Evolutionary conservation across 2,888 invertebrate genomes (phyloP).

Genomic region (Lycophotia porphyrea): DNA sequence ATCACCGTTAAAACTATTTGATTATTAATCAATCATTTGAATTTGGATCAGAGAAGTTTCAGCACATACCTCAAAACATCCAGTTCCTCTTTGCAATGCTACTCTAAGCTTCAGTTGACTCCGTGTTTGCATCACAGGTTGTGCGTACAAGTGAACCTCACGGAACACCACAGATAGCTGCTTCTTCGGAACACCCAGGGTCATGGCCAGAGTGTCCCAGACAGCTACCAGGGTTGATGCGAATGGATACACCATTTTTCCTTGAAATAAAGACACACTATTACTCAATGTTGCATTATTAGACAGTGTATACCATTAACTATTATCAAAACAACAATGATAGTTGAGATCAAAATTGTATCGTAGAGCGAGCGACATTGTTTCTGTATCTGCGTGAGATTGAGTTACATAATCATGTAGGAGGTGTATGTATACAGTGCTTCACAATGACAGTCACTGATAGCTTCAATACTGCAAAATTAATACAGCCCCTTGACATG

Average conservation of each 20-base stretch:
- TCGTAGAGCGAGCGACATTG: background rate
- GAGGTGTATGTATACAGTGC: background rate
- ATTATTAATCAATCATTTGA: too few species aligned
- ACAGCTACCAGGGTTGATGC: conserved; percentile 93
- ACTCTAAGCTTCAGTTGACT: conserved; percentile 88
- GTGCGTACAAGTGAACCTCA: conserved; percentile 88
- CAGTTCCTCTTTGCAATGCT: conserved; percentile 91
- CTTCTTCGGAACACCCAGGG: conserved; percentile 88
- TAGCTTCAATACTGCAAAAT: background rate
- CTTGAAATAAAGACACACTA: conserved; percentile 72
- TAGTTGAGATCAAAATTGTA: background rate
- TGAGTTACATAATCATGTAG: background rate
- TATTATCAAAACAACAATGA: background rate
- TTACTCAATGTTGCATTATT: background rate
- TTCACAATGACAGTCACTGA: background rate
- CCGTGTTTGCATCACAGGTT: conserved; percentile 90
- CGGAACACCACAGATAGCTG: conserved; percentile 92
- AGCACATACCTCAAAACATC: conserved; percentile 88
- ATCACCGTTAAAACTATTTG: background rate
- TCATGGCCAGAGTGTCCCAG: conserved; percentile 93
- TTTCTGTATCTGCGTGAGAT: background rate
- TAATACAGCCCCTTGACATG: background rate
- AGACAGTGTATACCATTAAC: background rate
- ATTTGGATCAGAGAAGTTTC: conserved; percentile 8
- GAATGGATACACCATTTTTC: conserved; percentile 93